A percentile compares a stretch with the other conserved stretches of the same genome.
phyloP scores from a whole-genome alignment of 2,113 vertebrate genomes.

The Synodontis membranacea region DNA sequence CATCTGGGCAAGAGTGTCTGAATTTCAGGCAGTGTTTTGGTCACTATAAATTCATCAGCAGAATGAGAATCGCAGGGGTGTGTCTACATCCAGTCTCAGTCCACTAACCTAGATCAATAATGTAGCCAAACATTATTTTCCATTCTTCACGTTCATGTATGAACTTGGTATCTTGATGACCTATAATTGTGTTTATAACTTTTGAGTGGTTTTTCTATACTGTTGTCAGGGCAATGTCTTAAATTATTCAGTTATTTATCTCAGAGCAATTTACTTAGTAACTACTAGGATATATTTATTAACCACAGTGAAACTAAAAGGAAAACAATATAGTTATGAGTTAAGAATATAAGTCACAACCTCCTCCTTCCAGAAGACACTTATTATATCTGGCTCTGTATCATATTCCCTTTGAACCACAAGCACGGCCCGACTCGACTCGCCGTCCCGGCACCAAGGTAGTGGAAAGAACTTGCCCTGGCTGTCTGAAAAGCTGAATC shows the following conservation, averaged over 20 bases:
- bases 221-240: neutral
- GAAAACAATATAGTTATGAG: neutral
- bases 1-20: neutral
- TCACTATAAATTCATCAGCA: neutral
- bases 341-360: neutral
- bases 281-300: neutral
- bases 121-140: neutral
- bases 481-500: neutral
- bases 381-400: conserved; percentile 14
- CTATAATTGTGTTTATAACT: conserved; percentile 8
- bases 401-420: conserved; percentile 4
- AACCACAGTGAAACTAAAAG: neutral
- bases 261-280: neutral
- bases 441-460: neutral
- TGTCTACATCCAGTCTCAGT: neutral
- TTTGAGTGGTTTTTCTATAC: neutral
- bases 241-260: neutral
- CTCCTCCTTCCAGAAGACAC: neutral
- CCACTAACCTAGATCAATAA: neutral
- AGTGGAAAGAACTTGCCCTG: neutral
- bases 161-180: neutral
- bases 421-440: neutral
- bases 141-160: neutral
- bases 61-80: neutral
- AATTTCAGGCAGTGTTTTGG: neutral